Conservation (phyloP, 2,113 vertebrate genomes). For the Corydoras sp. region DNA sequence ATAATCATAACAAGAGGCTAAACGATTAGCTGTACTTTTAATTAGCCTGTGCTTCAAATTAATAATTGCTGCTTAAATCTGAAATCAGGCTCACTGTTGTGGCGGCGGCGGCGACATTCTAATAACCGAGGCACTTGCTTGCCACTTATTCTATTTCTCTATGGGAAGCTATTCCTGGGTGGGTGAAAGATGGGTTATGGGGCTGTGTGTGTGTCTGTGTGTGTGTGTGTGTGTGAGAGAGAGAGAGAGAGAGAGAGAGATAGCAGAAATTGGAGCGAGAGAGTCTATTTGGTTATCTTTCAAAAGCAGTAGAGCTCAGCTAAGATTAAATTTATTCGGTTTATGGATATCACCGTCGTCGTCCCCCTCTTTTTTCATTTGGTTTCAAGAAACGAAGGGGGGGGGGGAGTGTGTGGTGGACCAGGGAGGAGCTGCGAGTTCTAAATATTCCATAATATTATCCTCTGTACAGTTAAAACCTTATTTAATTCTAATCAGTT, state of each 20-base stretch:
- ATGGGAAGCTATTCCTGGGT: constrained; percentile 55
- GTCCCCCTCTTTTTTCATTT: constrained; percentile 8
- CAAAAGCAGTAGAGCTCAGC: constrained; percentile 65
- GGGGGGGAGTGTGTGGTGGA: not conserved
- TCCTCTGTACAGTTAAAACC: too few relatives aligned
- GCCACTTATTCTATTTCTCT: constrained; percentile 44
- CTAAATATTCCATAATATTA: too few relatives aligned
- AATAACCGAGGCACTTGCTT: constrained; percentile 60
- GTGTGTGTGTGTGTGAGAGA: constrained; percentile 50
- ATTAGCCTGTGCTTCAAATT: constrained; percentile 83
- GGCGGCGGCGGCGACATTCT: constrained; percentile 60
- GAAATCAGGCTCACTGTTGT: constrained; percentile 72
- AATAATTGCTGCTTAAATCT: constrained; percentile 79
- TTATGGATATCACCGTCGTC: constrained; percentile 55
- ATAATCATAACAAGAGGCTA: constrained; percentile 82
- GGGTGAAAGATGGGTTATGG: constrained; percentile 53
- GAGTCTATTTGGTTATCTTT: constrained; percentile 69
- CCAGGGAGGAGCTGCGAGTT: not conserved
- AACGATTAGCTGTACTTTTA: constrained; percentile 81
- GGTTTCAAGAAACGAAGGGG: constrained; percentile 21
- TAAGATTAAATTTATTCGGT: constrained; percentile 68
- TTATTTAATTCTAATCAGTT: too few relatives aligned
- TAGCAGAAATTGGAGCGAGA: constrained; percentile 25
- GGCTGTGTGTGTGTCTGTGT: constrained; percentile 52
- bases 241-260: constrained; percentile 57